Base-by-base conservation (phyloP, 2,113 vertebrate genomes). In the Mungos mungo region DNA sequence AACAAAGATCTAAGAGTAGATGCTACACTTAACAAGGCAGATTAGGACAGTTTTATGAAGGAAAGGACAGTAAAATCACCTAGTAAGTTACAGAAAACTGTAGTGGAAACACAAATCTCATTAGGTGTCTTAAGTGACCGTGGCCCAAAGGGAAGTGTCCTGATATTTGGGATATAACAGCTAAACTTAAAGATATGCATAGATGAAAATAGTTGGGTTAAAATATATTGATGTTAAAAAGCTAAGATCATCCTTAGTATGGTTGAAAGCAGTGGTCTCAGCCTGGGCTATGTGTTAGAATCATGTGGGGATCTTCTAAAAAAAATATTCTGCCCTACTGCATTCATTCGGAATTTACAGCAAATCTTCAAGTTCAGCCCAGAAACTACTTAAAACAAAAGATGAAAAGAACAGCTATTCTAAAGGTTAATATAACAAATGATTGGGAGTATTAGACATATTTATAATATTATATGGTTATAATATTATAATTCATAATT, bases 321-420 rank as follows among this genome's bases (percentile, higher is more conserved):
- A 52, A 9, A 5, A 9, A n/a, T 18, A 16, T 57, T 0, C 25
- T 1, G 5, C 41, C n/a, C 33, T 80, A 7, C 7, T 45, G 13
- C 18, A 41, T 13, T 60, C n/a, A 90, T 50, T 86, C 16, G 41
- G 29, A 86, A 71, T 29, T 50, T 90, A 23, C 71, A 72, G 33
- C 38, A 23, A 23, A 60, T 23, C 21, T 91, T 74, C 54, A 90
- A 68, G 81, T 84, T 63, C 60, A 47, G 25, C 35, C 14, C 45
- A 80, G 41, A 93, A 80, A 65, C 8, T 18, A 41, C 38, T n/a
- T 60, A 63, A 69, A 93, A 65, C 89, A 88, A 82, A 85, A n/a
- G 60, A 71, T n/a, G 27, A 13, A 19, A 54, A 69, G 27, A 69
- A 19, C 29, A 31, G 15, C 15, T 35, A 6, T 54, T 54, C 31